phyloP scores from a whole-genome alignment of 2,113 vertebrate species.

The Anguilla japonica region DNA sequence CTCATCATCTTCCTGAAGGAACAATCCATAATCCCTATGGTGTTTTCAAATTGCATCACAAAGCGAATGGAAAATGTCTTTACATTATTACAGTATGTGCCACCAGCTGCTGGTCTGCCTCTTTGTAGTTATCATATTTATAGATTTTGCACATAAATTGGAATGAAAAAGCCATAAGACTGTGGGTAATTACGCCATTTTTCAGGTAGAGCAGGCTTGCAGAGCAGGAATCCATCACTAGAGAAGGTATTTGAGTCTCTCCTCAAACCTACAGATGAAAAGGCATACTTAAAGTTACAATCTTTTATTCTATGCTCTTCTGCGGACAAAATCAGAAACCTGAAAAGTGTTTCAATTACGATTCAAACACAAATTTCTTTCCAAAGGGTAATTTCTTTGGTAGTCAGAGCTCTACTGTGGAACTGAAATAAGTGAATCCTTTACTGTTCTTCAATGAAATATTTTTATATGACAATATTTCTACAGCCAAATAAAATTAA shows the following conservation, averaged over 20 bases:
- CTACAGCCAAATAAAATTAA: no score
- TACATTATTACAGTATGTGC: slow-evolving; percentile 66
- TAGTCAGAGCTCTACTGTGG: background rate
- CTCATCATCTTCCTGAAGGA: slow-evolving; percentile 66
- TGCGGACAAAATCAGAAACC: slow-evolving; percentile 34
- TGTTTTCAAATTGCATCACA: slow-evolving; percentile 67
- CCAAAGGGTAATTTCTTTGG: slow-evolving; percentile 24
- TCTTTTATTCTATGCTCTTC: slow-evolving; percentile 48
- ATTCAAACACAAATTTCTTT: slow-evolving; percentile 12
- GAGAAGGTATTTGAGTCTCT: slow-evolving; percentile 47
- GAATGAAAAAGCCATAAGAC: slow-evolving; percentile 56
- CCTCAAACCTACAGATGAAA: slow-evolving; percentile 47
- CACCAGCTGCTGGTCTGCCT: slow-evolving; percentile 41
- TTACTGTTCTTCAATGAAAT: background rate
- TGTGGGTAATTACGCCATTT: slow-evolving; percentile 64
- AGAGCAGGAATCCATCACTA: slow-evolving; percentile 43
- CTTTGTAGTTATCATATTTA: slow-evolving; percentile 69
- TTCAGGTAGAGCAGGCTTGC: slow-evolving; percentile 52
- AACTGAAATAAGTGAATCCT: no score
- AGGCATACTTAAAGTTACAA: slow-evolving; percentile 48
- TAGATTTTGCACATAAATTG: slow-evolving; percentile 71
- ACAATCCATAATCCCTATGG: slow-evolving; percentile 66
- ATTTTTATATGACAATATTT: background rate
- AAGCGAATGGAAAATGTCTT: slow-evolving; percentile 65
- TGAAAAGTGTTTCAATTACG: slow-evolving; percentile 36